Percentiles rank a stretch among this genome's conserved stretches.
These are phyloP conservation scores for Holcopasites calliopsidis DNA, from an alignment of 1,140 invertebrate genomes.

Conservation along the genomic window DNA sequence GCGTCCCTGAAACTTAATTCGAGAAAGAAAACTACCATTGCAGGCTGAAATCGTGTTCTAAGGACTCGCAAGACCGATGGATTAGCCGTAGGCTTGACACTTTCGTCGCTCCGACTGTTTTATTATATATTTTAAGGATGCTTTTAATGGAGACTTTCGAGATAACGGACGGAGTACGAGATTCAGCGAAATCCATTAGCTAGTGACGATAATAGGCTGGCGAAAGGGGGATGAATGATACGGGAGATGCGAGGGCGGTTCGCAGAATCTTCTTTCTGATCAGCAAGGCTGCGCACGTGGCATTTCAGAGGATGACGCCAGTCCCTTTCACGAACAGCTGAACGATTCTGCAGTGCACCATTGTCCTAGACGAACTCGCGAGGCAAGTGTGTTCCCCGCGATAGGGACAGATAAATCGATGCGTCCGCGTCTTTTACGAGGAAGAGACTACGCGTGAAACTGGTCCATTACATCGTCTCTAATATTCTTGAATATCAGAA, in stretches of 20 bases:
- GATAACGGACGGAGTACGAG: too few relatives aligned
- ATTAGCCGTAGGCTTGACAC: too few relatives aligned
- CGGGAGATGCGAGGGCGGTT: constrained; percentile 20
- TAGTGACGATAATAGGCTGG: background rate
- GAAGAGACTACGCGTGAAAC: background rate
- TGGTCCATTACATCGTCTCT: background rate
- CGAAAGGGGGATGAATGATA: background rate
- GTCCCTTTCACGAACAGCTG: constrained; percentile 62
- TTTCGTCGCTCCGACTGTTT: too few relatives aligned
- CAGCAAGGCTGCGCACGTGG: constrained; percentile 47
- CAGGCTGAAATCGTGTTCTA: too few relatives aligned
- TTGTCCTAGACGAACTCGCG: constrained; percentile 30
- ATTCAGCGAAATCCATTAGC: too few relatives aligned
- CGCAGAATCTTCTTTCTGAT: constrained; percentile 53
- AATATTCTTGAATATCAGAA: background rate
- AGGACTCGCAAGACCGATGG: too few relatives aligned
- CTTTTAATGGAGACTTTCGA: too few relatives aligned
- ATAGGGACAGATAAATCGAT: constrained; percentile 17
- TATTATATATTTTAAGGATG: too few relatives aligned
- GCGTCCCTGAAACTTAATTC: background rate
- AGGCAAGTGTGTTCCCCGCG: constrained; percentile 32
- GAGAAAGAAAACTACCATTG: too few relatives aligned
- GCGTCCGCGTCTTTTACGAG: constrained; percentile 2
- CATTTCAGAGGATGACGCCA: constrained; percentile 59
- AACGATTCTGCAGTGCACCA: constrained; percentile 47